These are phyloP conservation scores for Leptodactylus fallax DNA, from an alignment of 2,797 vertebrate species.

Conservation along the genomic window DNA sequence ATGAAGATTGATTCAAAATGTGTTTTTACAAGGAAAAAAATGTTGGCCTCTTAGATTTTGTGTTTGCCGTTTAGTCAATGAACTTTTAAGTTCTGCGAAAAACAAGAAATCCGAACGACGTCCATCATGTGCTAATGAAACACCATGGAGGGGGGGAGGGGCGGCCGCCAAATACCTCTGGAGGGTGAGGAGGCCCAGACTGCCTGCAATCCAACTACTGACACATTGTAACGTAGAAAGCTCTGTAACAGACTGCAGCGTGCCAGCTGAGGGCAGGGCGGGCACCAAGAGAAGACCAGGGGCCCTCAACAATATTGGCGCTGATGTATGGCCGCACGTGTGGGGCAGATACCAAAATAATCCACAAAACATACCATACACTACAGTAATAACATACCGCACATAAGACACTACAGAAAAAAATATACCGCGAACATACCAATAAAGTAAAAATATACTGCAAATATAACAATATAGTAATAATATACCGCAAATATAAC, in stretches of 20 bases:
- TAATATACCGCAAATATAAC: too few species aligned
- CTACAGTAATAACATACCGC: too few species aligned
- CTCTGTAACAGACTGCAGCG: neutral
- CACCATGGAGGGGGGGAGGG: neutral
- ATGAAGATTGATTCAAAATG: conserved; percentile 17
- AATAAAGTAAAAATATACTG: too few species aligned
- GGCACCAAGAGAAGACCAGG: too few species aligned
- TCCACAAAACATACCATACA: too few species aligned
- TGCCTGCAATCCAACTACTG: neutral
- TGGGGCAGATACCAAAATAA: too few species aligned
- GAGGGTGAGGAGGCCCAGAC: neutral
- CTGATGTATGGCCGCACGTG: too few species aligned
- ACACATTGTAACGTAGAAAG: neutral
- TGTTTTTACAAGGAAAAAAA: neutral
- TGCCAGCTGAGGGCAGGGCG: too few species aligned
- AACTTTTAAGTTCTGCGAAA: conserved; percentile 13
- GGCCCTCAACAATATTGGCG: too few species aligned
- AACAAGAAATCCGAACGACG: neutral
- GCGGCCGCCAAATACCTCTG: neutral
- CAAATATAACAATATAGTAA: too few species aligned
- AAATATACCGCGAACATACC: too few species aligned
- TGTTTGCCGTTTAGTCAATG: neutral
- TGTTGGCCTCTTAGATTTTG: neutral
- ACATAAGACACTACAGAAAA: too few species aligned
- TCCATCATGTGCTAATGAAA: conserved; percentile 24